Percentiles rank a stretch among this genome's conserved stretches.
phyloP scores from a whole-genome alignment of 2,888 invertebrate species.

The Polietes domitor region DNA sequence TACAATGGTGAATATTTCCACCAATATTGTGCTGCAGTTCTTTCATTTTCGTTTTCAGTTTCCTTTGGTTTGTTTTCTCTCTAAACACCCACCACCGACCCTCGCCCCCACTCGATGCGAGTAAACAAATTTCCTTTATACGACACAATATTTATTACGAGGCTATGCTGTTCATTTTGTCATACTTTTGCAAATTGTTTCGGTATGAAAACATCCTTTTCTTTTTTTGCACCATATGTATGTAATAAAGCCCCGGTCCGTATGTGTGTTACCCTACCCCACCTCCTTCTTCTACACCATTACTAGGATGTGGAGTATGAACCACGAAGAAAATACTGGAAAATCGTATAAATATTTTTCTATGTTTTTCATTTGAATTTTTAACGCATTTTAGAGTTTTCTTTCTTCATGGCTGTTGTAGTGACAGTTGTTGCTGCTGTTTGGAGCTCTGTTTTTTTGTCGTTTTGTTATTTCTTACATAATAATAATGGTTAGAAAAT shows the following conservation, averaged over 20 bases:
- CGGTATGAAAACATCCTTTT: neutral
- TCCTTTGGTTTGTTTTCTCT: too few relatives aligned
- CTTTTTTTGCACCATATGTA: neutral
- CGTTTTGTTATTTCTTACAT: conserved; percentile 1
- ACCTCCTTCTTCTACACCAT: too few relatives aligned
- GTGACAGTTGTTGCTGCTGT: neutral
- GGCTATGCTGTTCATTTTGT: neutral
- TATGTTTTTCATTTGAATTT: conserved; percentile 47
- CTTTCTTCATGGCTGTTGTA: neutral
- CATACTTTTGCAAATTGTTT: conserved; percentile 21
- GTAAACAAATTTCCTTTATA: conserved; percentile 30
- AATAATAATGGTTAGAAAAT: conserved; percentile 43
- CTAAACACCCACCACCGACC: neutral
- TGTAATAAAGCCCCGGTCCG: too few relatives aligned
- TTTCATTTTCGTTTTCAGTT: conserved; percentile 23
- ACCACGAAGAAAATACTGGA: neutral
- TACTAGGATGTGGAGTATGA: too few relatives aligned
- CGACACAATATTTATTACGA: conserved; percentile 21
- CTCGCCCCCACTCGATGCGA: neutral
- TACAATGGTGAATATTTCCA: conserved; percentile 28
- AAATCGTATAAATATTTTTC: conserved; percentile 43
- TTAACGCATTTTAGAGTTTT: conserved; percentile 34
- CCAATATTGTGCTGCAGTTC: conserved; percentile 41
- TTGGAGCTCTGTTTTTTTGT: neutral
- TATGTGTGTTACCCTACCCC: conserved; percentile 20